Percentiles rank a stretch among this genome's conserved stretches.
phyloP scores from a whole-genome alignment of 2,797 vertebrate species.

The Gambelia wislizenii region DNA sequence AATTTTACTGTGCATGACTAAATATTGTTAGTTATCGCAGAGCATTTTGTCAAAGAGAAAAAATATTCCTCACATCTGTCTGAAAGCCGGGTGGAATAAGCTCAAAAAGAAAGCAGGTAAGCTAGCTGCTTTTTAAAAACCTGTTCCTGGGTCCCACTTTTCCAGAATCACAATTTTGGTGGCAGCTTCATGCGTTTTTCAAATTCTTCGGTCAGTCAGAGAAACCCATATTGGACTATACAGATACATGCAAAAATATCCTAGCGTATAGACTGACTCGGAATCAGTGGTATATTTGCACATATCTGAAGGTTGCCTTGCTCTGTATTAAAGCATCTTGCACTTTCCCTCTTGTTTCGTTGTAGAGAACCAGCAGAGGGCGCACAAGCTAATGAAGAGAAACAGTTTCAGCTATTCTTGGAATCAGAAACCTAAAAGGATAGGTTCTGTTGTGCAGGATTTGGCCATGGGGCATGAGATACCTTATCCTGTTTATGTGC shows the following conservation, averaged over 20 bases:
- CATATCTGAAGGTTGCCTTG: neutral
- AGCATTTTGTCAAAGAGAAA: too few relatives aligned
- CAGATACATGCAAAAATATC: neutral
- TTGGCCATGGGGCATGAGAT: too few relatives aligned
- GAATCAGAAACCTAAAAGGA: neutral
- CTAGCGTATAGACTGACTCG: neutral
- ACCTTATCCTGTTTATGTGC: too few relatives aligned
- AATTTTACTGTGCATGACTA: too few relatives aligned
- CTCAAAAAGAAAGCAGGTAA: too few relatives aligned
- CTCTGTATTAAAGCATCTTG: neutral
- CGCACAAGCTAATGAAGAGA: slow-evolving; percentile 28
- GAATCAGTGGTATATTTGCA: neutral
- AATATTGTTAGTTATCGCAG: too few relatives aligned
- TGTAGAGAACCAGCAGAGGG: slow-evolving; percentile 24
- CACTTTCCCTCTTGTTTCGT: neutral
- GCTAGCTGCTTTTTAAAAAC: too few relatives aligned
- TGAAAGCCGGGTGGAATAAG: too few relatives aligned
- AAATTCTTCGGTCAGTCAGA: neutral
- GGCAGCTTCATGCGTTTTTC: neutral
- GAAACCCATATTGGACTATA: neutral
- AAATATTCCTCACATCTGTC: too few relatives aligned
- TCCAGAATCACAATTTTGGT: neutral
- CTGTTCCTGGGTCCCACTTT: neutral
- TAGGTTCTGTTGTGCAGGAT: neutral
- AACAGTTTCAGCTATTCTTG: neutral